Evolutionary conservation across 2,797 vertebrate species (phyloP), one percentile per base, ranked within the genome.

Genomic region (Spinibarbus caldwelli): DNA sequence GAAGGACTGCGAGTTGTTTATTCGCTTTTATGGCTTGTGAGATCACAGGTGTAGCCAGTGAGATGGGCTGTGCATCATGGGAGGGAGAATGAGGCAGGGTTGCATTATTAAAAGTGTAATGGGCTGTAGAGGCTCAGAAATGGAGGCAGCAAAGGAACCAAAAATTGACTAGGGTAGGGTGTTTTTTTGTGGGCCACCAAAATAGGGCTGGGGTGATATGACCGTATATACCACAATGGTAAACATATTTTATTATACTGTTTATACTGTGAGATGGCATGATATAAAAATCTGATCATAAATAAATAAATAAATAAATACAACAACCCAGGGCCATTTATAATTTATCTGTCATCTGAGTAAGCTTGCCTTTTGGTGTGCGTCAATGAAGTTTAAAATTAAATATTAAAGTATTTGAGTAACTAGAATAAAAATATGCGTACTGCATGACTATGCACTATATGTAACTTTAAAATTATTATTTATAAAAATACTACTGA

Each of bases 21-120:
- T 75, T 75, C 8, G 76, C 71, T 84, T 87, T 85, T 89, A 88
- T 45, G 49, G 72, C 47, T 49, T 47, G 80, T 45, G 67, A 83
- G 78, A 59, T 77, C 80, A 78, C 71, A 73, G 85, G 83, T 86
- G 85, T 88, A 83, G 79, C 78, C 36, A 5, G 49, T 71, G 86
- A 84, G 66, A 81, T 62, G 15, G 19, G 80, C 47, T 62, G 59
- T 71, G 73, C 31, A 29, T 82, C 81, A 64, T 45, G 78, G 66
- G 59, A 79, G 78, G 45, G 72, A 38, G 82, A 52, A 62, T 19
- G 49, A 80, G 67, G 68, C 29, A 75, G 72, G 54, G 36, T 45
- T 52, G 82, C 52, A 72, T 87, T 86, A 86, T 89, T 86, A 87
- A 83, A 89, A 86, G 83, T 86, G 80, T 89, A 86, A 87, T 87